Percentiles rank a stretch among this genome's conserved stretches.
phyloP scores from a whole-genome alignment of 2,113 vertebrate genomes.

The Poeciliopsis occidentalis region DNA sequence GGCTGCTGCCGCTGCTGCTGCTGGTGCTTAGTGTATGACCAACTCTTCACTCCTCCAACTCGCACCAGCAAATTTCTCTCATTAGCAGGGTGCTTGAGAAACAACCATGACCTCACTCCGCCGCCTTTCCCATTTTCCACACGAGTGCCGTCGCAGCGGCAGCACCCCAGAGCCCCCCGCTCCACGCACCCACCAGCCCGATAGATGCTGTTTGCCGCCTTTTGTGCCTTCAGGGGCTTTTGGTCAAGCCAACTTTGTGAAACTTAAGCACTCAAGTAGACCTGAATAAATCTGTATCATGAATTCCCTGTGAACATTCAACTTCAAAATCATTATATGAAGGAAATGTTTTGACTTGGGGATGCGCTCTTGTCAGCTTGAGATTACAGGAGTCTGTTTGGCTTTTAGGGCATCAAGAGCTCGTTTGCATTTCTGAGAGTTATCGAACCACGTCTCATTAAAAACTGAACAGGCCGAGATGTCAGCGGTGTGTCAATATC shows the following conservation, averaged over 20 bases:
- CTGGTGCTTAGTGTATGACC: conserved; percentile 59
- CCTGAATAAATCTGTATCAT: conserved; percentile 38
- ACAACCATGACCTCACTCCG: conserved; percentile 51
- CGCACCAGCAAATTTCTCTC: conserved; percentile 55
- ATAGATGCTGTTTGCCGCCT: background rate
- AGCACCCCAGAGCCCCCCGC: background rate
- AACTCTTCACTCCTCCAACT: conserved; percentile 28
- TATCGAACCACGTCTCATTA: conserved; percentile 75
- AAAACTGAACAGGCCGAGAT: conserved; percentile 63
- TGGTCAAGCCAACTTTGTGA: conserved; percentile 39
- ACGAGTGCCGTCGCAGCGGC: conserved; percentile 20
- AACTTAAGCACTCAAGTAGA: conserved; percentile 41
- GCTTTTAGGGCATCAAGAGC: conserved; percentile 62
- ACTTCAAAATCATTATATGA: conserved; percentile 54
- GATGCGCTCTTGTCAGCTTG: conserved; percentile 56
- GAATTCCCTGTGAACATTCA: conserved; percentile 27
- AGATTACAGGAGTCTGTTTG: conserved; percentile 63
- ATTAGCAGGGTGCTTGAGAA: conserved; percentile 53
- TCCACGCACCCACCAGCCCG: background rate
- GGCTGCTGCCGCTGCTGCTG: conserved; percentile 25
- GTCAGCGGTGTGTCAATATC: conserved; percentile 67
- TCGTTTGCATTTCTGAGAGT: conserved; percentile 76
- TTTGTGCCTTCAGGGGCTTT: background rate
- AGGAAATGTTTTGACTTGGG: conserved; percentile 62
- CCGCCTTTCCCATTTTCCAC: conserved; percentile 29